Conservation (phyloP, 2,888 invertebrate genomes). For the Papilio protenor region DNA sequence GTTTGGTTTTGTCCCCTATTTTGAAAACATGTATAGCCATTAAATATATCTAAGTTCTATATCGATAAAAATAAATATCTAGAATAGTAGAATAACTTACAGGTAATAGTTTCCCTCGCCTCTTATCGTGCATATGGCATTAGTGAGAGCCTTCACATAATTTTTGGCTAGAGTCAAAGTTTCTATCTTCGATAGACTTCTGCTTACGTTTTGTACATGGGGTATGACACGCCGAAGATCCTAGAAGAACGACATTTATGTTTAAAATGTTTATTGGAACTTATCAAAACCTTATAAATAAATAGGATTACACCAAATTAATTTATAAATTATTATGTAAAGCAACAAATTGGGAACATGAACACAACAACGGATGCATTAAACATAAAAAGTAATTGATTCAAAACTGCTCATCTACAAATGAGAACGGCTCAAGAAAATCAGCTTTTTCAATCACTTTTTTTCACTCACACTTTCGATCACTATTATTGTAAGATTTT, state of each 20-base stretch:
- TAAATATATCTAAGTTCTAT: background rate
- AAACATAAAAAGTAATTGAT: background rate
- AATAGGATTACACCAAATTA: too few species aligned
- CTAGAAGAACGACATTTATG: conserved; percentile 66
- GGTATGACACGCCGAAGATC: conserved; percentile 93
- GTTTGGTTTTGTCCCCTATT: background rate
- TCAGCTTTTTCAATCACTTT: background rate
- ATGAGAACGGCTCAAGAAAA: background rate
- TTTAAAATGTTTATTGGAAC: background rate
- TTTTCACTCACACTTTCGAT: background rate
- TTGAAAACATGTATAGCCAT: background rate
- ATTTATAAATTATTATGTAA: too few species aligned
- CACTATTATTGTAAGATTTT: background rate
- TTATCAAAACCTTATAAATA: background rate
- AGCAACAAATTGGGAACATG: too few species aligned
- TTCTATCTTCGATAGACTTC: conserved; percentile 94
- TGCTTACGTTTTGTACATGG: conserved; percentile 92
- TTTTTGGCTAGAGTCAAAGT: conserved; percentile 94
- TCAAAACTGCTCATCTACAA: background rate
- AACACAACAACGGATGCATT: too few species aligned
- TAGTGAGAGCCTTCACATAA: conserved; percentile 95
- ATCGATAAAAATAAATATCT: conserved; percentile 24
- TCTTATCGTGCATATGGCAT: conserved; percentile 92
- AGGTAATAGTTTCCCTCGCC: conserved; percentile 84
- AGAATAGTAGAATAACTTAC: conserved; percentile 60